phyloP scores from a whole-genome alignment of 2,113 vertebrate genomes.

The Larimichthys crocea region DNA sequence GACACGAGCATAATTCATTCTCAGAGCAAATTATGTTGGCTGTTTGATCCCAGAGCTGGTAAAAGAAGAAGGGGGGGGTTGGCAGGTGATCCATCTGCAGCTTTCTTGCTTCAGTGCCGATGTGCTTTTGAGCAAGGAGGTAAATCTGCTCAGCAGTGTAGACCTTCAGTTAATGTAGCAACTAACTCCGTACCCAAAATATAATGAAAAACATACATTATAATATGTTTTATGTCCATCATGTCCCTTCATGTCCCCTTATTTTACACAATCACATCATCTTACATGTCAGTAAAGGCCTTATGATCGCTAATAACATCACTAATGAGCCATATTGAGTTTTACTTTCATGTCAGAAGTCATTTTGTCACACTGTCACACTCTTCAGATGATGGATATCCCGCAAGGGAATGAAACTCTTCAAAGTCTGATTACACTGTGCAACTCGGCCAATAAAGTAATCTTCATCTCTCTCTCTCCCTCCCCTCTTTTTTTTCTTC shows the following conservation, averaged over 20 bases:
- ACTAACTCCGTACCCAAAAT: background rate
- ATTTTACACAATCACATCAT: constrained; percentile 26
- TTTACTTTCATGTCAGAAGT: constrained; percentile 73
- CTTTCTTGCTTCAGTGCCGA: constrained; percentile 14
- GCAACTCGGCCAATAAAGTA: constrained; percentile 58
- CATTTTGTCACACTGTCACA: constrained; percentile 66
- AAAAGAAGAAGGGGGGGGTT: background rate
- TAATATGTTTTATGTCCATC: background rate
- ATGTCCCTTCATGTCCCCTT: background rate
- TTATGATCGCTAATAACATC: constrained; percentile 66
- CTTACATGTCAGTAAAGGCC: constrained; percentile 52
- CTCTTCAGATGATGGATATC: constrained; percentile 72
- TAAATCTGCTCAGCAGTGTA: background rate
- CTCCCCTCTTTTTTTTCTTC: background rate
- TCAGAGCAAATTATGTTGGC: constrained; percentile 42
- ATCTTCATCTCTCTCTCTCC: constrained; percentile 31
- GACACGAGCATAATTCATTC: constrained; percentile 49
- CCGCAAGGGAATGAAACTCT: constrained; percentile 65
- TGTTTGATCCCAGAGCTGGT: constrained; percentile 31
- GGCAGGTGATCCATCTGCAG: constrained; percentile 57
- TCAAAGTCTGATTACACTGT: constrained; percentile 66
- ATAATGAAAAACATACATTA: background rate
- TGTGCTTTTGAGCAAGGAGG: constrained; percentile 22
- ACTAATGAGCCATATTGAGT: constrained; percentile 75
- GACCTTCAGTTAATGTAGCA: background rate